Evolutionary conservation across 2,888 invertebrate genomes (phyloP), one percentile per base, ranked within the genome.

Genomic region (Leptarthrus brevirostris): DNA sequence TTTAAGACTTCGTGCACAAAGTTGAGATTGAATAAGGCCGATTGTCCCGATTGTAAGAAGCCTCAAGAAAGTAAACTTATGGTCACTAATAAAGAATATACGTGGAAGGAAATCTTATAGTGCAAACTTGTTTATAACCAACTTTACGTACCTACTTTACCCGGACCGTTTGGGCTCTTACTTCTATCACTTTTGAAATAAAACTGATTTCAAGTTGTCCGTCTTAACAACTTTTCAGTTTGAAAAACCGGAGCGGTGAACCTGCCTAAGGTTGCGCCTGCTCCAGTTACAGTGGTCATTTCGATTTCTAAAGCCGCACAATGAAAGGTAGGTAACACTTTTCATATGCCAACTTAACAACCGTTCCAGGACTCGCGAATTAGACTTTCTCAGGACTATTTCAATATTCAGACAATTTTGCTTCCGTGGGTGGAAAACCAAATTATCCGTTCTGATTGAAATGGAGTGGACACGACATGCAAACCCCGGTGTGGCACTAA

Each of bases 111-210:
- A n/a, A n/a, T n/a, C n/a, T n/a, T n/a, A n/a, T n/a, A n/a, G n/a
- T n/a, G n/a, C n/a, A n/a, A n/a, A n/a, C n/a, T n/a, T n/a, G n/a
- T n/a, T n/a, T n/a, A 44, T 4, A 44, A 14, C 1, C 26, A 66
- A 66, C 61, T 66, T 49, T 66, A 66, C 66, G 66, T 66, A 66
- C 66, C 66, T 66, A 66, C 24, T 66, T 5, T 24, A 66, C 22
- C 44, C 66, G 47, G 3, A 66, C 26, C 22, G 40, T 56, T n/a
- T 14, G 5, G 47, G 47, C 14, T 58, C 74, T 58, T 54, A 69
- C 56, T 69, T 74, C 56, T 54, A 74, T 58, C 74, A 74, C 74
- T 49, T 58, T 74, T 56, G 69, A 56, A 52, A 34, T 53, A 56
- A 74, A 69, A 74, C 74, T 74, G 56, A 74, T 30, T 74, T 49